These are phyloP conservation scores for Oreortyx pictus DNA, from an alignment of 2,797 vertebrate genomes.

Conservation along the genomic window DNA sequence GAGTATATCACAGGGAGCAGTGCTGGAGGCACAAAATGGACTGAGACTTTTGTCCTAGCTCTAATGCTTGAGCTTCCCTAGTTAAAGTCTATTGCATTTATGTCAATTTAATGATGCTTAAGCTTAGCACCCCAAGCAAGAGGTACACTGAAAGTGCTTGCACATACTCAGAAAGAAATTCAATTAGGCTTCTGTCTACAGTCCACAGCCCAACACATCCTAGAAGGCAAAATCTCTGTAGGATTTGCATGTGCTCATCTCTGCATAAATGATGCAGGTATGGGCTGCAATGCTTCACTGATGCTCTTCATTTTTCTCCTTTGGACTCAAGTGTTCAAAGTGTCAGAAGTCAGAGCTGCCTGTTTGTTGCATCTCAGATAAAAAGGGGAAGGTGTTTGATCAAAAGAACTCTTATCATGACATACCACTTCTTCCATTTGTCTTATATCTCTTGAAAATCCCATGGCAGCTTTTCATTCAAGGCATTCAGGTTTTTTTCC, in stretches of 20 bases:
- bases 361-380: neutral
- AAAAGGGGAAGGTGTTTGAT: neutral
- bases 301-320: neutral
- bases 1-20: neutral
- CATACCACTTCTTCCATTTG: neutral
- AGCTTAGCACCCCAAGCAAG: neutral
- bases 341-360: neutral
- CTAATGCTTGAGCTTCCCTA: neutral
- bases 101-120: conserved; percentile 40
- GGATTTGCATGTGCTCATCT: neutral
- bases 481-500: neutral
- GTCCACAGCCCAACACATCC: neutral
- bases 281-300: neutral
- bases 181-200: neutral
- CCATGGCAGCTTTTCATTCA: neutral
- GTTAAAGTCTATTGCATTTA: conserved; percentile 24
- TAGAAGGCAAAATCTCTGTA: neutral
- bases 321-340: neutral
- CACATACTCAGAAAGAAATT: conserved; percentile 21
- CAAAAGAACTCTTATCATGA: neutral
- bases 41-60: neutral
- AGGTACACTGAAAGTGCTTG: neutral
- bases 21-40: neutral
- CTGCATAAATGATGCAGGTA: neutral
- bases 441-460: neutral